phyloP scores from a whole-genome alignment of 2,113 vertebrate genomes.

The Bufo gargarizans region DNA sequence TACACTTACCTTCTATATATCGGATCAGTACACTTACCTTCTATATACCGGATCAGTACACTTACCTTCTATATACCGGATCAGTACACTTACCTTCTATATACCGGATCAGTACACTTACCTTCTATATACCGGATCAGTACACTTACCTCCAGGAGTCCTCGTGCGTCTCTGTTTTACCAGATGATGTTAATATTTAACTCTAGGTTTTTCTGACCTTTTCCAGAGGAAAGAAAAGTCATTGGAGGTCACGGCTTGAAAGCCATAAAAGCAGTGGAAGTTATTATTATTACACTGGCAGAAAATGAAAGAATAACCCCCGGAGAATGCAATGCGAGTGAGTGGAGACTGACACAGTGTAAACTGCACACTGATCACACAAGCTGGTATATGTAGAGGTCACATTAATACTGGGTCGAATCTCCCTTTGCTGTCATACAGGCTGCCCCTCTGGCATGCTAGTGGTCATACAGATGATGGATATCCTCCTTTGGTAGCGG shows the following conservation, averaged over 20 bases:
- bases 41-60: neutral
- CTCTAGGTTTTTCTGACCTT: neutral
- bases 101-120: neutral
- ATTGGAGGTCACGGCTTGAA: neutral
- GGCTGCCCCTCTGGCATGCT: no score
- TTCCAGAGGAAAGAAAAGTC: neutral
- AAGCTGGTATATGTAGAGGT: no score
- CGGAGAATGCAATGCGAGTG: no score
- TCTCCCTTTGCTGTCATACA: no score
- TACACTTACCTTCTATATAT: neutral
- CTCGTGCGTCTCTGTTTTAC: neutral
- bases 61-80: neutral
- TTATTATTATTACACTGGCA: no score
- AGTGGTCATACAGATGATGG: no score
- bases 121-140: neutral
- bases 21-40: neutral
- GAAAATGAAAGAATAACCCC: no score
- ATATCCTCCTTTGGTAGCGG: no score
- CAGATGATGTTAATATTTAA: neutral
- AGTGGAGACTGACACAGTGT: no score
- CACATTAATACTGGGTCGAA: no score
- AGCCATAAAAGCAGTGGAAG: neutral
- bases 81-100: neutral
- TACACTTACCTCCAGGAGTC: neutral
- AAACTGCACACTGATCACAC: no score